Conservation (phyloP, 2,113 vertebrate species). For the Oostethus manadensis region DNA sequence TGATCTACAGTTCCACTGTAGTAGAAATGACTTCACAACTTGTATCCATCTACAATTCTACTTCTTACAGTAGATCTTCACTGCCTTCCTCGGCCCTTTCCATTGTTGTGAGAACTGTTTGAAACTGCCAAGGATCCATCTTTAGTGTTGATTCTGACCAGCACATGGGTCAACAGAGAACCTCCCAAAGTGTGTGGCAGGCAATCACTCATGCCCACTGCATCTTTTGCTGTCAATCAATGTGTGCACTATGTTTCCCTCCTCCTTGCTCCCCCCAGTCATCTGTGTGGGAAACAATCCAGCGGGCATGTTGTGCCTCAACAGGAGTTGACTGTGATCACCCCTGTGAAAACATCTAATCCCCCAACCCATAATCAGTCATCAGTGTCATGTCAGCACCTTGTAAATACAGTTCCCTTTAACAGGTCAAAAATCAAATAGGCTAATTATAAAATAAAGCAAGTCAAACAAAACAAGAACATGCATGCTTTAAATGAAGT, state of each 20-base stretch:
- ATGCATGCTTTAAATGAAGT: too few species aligned
- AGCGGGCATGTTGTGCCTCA: constrained; percentile 18
- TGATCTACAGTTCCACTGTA: too few species aligned
- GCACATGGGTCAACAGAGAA: neutral
- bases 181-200: constrained; percentile 8
- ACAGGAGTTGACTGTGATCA: constrained; percentile 27
- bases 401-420: too few species aligned
- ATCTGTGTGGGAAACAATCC: constrained; percentile 13
- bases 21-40: too few species aligned
- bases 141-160: constrained; percentile 21
- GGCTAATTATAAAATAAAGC: too few species aligned
- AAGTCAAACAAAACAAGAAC: too few species aligned
- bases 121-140: neutral
- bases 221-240: constrained; percentile 41
- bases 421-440: too few species aligned
- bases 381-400: neutral
- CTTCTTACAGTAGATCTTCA: too few species aligned
- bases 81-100: too few species aligned
- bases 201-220: constrained; percentile 6
- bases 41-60: too few species aligned
- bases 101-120: too few species aligned
- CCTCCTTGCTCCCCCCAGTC: constrained; percentile 11
- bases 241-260: constrained; percentile 8
- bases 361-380: constrained; percentile 19
- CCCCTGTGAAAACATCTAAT: constrained; percentile 16